Conservation (phyloP, 1,140 invertebrate species). For the Trichoplusia ni region DNA sequence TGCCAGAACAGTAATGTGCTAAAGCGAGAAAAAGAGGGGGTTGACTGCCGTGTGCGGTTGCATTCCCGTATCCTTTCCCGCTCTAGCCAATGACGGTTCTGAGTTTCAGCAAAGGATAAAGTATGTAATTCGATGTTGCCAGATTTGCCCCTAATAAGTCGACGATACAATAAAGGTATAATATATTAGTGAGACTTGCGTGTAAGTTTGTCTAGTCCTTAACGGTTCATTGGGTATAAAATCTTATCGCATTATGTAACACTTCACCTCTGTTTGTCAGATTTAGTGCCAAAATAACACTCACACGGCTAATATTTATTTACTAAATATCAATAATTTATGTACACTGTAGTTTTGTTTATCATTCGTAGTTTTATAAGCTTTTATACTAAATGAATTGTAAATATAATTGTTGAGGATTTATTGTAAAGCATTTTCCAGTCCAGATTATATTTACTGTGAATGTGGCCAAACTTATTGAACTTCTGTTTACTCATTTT, state of each 20-base stretch:
- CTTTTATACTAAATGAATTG: slow-evolving; percentile 7
- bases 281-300: not conserved
- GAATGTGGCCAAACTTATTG: slow-evolving; percentile 22
- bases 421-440: slow-evolving; percentile 1
- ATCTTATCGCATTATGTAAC: not conserved
- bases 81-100: too few relatives aligned
- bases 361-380: not conserved
- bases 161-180: not conserved
- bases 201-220: slow-evolving; percentile 12
- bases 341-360: too few relatives aligned
- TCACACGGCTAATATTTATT: not conserved
- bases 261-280: too few relatives aligned
- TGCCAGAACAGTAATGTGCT: too few relatives aligned
- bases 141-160: too few relatives aligned
- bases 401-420: not conserved
- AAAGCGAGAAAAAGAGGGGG: too few relatives aligned
- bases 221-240: not conserved
- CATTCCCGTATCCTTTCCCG: too few relatives aligned
- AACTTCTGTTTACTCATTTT: slow-evolving; percentile 18
- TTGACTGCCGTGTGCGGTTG: too few relatives aligned
- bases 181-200: not conserved
- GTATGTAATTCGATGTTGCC: too few relatives aligned
- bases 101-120: too few relatives aligned
- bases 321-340: too few relatives aligned
- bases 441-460: slow-evolving; percentile 23